Percentiles rank a stretch among this genome's conserved stretches.
These are phyloP conservation scores for Pangasius larnaudii DNA, from an alignment of 2,797 vertebrate species.

Conservation along the genomic window DNA sequence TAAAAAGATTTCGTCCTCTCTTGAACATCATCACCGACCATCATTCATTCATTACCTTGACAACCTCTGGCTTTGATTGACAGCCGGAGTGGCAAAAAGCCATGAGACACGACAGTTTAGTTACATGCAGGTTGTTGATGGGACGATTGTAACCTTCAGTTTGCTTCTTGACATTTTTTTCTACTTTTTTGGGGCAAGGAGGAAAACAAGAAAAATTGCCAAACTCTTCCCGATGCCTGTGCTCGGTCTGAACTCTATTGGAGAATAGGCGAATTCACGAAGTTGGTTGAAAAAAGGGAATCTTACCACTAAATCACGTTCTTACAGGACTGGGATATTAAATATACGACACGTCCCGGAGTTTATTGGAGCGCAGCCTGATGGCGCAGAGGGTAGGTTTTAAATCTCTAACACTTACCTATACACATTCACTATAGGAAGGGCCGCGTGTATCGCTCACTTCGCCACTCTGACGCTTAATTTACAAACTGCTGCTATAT, in stretches of 20 bases:
- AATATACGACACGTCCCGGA: conserved; percentile 97
- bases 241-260: conserved; percentile 79
- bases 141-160: conserved; percentile 96
- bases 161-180: conserved; percentile 87
- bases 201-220: conserved; percentile 82
- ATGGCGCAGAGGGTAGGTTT: conserved; percentile 99
- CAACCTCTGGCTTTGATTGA: conserved; percentile 99
- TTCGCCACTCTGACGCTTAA: conserved; percentile 81
- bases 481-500: conserved; percentile 77
- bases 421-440: conserved; percentile 87
- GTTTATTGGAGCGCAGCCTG: conserved; percentile 99
- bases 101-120: conserved; percentile 99
- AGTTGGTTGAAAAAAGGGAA: conserved; percentile 83
- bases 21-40: conserved; percentile 98
- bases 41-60: conserved; percentile 99
- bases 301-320: conserved; percentile 91
- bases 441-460: conserved; percentile 82
- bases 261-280: conserved; percentile 89
- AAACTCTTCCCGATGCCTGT: conserved; percentile 83
- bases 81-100: conserved; percentile 99
- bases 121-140: conserved; percentile 99
- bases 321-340: conserved; percentile 96
- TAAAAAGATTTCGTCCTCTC: conserved; percentile 91
- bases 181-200: conserved; percentile 74
- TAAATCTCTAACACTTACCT: conserved; percentile 92